Percentiles rank a stretch among this genome's conserved stretches.
Evolutionary conservation across 2,888 invertebrate species (phyloP).

Genomic region (Drosophila nr. fundita): DNA sequence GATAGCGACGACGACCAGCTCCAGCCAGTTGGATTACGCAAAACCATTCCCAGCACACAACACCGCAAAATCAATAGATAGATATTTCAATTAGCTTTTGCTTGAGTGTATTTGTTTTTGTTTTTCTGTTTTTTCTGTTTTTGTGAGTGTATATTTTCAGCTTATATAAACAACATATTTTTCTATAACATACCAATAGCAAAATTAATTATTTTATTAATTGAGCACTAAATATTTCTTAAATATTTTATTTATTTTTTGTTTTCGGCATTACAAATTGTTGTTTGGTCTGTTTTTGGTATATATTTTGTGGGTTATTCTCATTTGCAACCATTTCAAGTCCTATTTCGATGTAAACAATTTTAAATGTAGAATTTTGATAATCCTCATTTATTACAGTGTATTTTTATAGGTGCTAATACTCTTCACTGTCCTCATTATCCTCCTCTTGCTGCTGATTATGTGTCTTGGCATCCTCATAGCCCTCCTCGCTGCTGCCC

Average conservation of each 20-base stretch:
- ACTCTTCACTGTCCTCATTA: conserved; percentile 58
- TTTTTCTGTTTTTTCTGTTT: conserved; percentile 6
- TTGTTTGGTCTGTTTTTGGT: conserved; percentile 3
- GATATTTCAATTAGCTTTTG: conserved; percentile 75
- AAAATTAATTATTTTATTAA: neutral
- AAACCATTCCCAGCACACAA: conserved; percentile 47
- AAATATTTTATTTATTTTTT: neutral
- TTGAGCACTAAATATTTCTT: neutral
- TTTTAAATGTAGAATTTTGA: too few species aligned
- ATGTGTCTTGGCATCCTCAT: conserved; percentile 67
- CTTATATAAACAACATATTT: conserved; percentile 43
- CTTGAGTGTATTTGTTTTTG: neutral
- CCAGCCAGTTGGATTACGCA: conserved; percentile 62
- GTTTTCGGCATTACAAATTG: neutral
- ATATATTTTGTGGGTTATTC: neutral
- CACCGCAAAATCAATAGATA: conserved; percentile 40
- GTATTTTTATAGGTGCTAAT: conserved; percentile 25
- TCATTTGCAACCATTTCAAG: neutral
- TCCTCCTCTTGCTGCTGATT: conserved; percentile 46
- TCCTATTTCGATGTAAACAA: too few species aligned
- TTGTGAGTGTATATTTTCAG: conserved; percentile 16
- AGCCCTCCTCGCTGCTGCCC: conserved; percentile 72
- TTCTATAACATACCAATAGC: conserved; percentile 1
- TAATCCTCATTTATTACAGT: neutral
- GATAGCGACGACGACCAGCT: conserved; percentile 24